Evolutionary conservation across 2,113 vertebrate species (phyloP).

Genomic region (Bucco capensis): DNA sequence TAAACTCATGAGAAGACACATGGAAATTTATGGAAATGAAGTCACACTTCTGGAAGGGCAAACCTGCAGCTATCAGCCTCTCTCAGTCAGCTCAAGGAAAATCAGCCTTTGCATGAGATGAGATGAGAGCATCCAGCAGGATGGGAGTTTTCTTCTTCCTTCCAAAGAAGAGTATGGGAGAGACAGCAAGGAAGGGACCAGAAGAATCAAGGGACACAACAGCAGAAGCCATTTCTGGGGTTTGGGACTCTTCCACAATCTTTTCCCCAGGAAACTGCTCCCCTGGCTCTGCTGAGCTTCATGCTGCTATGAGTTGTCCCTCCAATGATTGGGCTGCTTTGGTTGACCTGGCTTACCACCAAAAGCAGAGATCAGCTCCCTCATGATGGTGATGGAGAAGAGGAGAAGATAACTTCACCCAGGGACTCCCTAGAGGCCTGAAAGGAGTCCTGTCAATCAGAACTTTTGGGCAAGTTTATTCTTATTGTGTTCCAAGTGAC

Average conservation of each 20-base stretch:
- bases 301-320: not conserved
- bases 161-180: not conserved
- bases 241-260: not conserved
- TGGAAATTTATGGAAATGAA: not conserved
- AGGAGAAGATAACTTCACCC: not conserved
- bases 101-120: not conserved
- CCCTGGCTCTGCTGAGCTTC: not conserved
- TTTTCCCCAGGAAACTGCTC: not conserved
- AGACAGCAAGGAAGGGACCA: not conserved
- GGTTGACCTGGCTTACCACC: conserved; percentile 45
- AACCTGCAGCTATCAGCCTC: not conserved
- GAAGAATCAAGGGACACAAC: not conserved
- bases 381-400: not conserved
- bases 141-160: not conserved
- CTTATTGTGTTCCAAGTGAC: not conserved
- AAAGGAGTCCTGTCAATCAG: not conserved
- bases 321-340: not conserved
- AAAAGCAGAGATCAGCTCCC: not conserved
- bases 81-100: not conserved
- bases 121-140: not conserved
- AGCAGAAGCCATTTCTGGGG: not conserved
- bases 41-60: not conserved
- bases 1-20: not conserved
- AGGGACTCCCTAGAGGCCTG: not conserved
- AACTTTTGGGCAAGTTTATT: not conserved